These are phyloP conservation scores for Neosilurus mollespiculum DNA, from an alignment of 2,797 vertebrate species.

Conservation along the genomic window DNA sequence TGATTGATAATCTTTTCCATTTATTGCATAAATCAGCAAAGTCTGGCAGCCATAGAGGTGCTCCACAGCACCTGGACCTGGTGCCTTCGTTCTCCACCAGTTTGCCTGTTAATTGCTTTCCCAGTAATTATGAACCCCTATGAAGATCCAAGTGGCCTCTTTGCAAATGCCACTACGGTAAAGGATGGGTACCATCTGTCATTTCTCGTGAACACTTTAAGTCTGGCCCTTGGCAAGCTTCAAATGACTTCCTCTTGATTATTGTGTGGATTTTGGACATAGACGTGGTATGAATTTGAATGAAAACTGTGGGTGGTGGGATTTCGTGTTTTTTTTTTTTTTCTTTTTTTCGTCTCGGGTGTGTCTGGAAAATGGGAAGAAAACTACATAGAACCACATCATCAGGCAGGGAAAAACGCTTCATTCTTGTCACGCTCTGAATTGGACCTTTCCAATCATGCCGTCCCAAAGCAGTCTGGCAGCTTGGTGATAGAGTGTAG, in stretches of 20 bases:
- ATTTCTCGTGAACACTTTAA: conserved; percentile 48
- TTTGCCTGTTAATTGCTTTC: conserved; percentile 56
- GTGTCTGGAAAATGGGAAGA: conserved; percentile 42
- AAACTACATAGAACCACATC: conserved; percentile 52
- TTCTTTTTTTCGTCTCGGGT: background rate
- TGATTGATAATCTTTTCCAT: conserved; percentile 22
- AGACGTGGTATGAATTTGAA: conserved; percentile 50
- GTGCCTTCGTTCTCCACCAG: conserved; percentile 44
- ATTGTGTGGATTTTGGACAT: conserved; percentile 45
- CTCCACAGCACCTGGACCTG: conserved; percentile 37
- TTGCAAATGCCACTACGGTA: conserved; percentile 49
- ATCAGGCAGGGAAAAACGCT: conserved; percentile 46
- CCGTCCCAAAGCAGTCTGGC: conserved; percentile 45
- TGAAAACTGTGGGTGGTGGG: conserved; percentile 48
- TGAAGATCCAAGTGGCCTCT: conserved; percentile 48
- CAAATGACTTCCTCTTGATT: conserved; percentile 55
- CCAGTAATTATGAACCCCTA: conserved; percentile 51
- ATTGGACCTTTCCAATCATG: conserved; percentile 53
- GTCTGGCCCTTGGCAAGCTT: conserved; percentile 52
- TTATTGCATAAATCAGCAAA: conserved; percentile 20
- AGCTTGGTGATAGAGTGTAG: conserved; percentile 35
- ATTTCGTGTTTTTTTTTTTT: conserved; percentile 38
- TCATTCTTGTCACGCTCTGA: conserved; percentile 51
- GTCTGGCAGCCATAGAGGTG: conserved; percentile 29
- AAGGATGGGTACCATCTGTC: conserved; percentile 58